Base-by-base conservation (phyloP, 2,797 vertebrate genomes). In the Poecile montanus region DNA sequence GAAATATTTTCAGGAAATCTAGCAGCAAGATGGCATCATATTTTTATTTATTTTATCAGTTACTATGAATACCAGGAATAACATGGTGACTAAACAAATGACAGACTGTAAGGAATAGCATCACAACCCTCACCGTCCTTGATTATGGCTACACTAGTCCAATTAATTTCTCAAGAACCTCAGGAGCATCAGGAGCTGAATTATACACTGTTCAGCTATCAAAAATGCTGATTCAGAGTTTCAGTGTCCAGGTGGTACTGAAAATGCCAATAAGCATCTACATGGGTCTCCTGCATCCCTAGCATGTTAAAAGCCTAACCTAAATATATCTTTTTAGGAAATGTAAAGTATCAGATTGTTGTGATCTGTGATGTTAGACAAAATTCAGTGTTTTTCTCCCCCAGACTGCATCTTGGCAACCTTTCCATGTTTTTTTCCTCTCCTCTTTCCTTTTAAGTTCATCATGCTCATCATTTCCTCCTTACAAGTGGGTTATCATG, bases 401-500 rank as follows among this genome's bases (percentile, higher is more conserved):
- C 21, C 50, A 71, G 45, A 75, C 0, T 72, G 40, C 71, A 84
- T 88, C 57, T 88, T 91, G 85, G 44, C 91, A 94, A 72, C 15
- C 58, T 54, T 72, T 63, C 50, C 40, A 6, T 0, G 6, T 66
- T 94, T 74, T 88, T 71, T 16, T 68, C 67, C 60, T 67, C n/a
- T 80, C 67, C 32, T 79, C 47, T 53, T 79, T 51, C 57, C 60
- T 82, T 85, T 87, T 86, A 90, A 76, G 70, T 66, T 72, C 68
- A 70, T 34, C 40, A 10, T 45, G 67, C 53, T 87, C 67, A 68
- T 68, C 18, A 62, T 80, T 85, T 96, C 72, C 73, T 91, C 72
- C 81, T 89, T 36, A 58, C 47, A 72, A 92, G 78, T 68, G 62
- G 73, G 84, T 92, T 97, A 92, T 85, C 67, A 80, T 8, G 57